Evolutionary conservation across 53 echinoderm and acorn worm genomes (phyloP).

Genomic region (Actinopyga echinites): DNA sequence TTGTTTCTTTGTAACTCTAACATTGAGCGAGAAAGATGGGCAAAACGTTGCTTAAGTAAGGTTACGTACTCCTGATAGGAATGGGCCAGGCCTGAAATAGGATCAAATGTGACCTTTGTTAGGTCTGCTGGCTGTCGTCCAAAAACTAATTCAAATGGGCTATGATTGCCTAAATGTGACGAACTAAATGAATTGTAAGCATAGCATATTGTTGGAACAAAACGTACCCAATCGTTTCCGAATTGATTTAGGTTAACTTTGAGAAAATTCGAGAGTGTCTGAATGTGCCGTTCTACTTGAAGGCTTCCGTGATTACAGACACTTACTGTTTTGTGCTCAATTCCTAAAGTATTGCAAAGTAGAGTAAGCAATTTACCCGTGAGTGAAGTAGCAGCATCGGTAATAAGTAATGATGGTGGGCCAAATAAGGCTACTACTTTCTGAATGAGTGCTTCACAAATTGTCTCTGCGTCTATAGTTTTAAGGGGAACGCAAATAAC

Average conservation of each 20-base stretch:
- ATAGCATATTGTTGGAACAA: background rate
- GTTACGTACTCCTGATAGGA: slow-evolving; percentile 8
- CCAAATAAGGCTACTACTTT: background rate
- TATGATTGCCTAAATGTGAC: slow-evolving; percentile 16
- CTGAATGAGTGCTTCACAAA: too few relatives aligned
- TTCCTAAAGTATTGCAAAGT: slow-evolving; percentile 36
- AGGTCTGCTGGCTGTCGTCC: slow-evolving; percentile 23
- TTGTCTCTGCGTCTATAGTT: slow-evolving; percentile 3
- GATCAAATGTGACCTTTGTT: slow-evolving; percentile 18
- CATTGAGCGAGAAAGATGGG: slow-evolving; percentile 22
- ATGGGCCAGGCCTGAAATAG: background rate
- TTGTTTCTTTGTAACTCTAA: slow-evolving; percentile 26
- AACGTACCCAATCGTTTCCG: slow-evolving; percentile 36
- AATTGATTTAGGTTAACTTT: slow-evolving; percentile 42
- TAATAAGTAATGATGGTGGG: slow-evolving; percentile 45
- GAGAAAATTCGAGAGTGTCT: slow-evolving; percentile 41
- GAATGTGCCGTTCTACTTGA: slow-evolving; percentile 48
- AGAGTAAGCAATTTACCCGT: slow-evolving; percentile 38
- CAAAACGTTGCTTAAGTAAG: slow-evolving; percentile 14
- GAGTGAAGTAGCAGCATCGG: slow-evolving; percentile 33
- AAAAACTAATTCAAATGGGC: slow-evolving; percentile 37
- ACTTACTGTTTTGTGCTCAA: slow-evolving; percentile 25
- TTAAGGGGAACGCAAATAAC: slow-evolving; percentile 31
- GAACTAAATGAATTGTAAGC: slow-evolving; percentile 32
- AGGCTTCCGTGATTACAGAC: slow-evolving; percentile 40